Evolutionary conservation across 2,797 vertebrate genomes (phyloP).

Genomic region (Limosa lapponica): DNA sequence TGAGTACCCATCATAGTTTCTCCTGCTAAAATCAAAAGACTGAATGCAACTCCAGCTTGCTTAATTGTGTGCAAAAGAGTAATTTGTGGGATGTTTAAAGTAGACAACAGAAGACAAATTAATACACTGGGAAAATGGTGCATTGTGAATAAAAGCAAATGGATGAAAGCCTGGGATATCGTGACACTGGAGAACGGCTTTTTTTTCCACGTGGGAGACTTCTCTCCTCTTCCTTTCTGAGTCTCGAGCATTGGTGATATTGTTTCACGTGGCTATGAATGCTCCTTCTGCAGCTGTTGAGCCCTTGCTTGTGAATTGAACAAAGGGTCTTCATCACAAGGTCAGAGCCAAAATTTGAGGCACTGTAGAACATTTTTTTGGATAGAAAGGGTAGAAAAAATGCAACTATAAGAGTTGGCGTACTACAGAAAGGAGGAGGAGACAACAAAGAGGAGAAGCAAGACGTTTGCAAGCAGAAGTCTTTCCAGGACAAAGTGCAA

Average conservation of each 20-base stretch:
- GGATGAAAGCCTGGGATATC: not conserved
- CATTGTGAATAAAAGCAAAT: not conserved
- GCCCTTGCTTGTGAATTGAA: not conserved
- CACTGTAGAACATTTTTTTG: not conserved
- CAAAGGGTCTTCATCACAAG: not conserved
- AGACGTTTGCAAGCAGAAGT: not conserved
- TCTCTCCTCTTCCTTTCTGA: not conserved
- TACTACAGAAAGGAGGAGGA: not conserved
- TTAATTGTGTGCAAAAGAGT: not conserved
- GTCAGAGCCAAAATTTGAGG: not conserved
- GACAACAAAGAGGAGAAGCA: not conserved
- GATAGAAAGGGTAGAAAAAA: not conserved
- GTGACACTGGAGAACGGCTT: rapidly evolving
- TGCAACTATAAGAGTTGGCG: not conserved
- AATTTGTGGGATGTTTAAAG: not conserved
- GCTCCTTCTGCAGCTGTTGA: not conserved
- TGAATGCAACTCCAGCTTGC: not conserved
- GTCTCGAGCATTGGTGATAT: not conserved
- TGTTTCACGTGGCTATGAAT: not conserved
- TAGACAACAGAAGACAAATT: not conserved
- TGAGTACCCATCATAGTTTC: not conserved
- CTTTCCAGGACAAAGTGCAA: conserved; percentile 32
- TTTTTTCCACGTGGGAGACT: not conserved
- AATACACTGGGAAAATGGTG: not conserved
- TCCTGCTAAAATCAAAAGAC: not conserved